phyloP scores from a whole-genome alignment of 1,140 invertebrate species.

The Elymnias hypermnestra region DNA sequence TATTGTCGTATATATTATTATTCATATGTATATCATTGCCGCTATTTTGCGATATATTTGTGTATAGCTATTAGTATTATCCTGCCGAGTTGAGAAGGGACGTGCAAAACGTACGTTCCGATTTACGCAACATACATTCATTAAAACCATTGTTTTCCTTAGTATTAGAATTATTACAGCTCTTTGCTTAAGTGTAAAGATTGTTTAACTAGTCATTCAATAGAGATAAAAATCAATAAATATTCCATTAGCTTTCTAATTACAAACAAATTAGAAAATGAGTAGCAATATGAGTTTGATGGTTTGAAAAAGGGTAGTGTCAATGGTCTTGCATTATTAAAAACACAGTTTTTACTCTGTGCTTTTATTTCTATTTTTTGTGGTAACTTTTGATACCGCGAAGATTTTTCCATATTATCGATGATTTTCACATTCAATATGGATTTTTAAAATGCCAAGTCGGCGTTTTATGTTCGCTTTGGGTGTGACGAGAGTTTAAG shows the following conservation, averaged over 20 bases:
- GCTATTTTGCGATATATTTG: conserved; percentile 64
- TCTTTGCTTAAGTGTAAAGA: conserved; percentile 7
- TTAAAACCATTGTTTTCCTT: conserved; percentile 2
- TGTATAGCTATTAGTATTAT: conserved; percentile 47
- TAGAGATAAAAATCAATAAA: conserved; percentile 17
- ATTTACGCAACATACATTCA: conserved; percentile 14
- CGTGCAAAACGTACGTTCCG: conserved; percentile 29
- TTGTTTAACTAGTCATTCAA: conserved; percentile 9
- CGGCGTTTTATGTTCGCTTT: too few species aligned
- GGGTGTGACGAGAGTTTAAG: too few species aligned
- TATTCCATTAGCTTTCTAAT: not conserved
- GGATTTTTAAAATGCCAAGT: too few species aligned
- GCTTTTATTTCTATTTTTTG: conserved; percentile 27
- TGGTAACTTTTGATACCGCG: conserved; percentile 1
- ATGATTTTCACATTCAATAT: not conserved
- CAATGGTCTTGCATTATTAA: conserved; percentile 18
- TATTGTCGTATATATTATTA: conserved; percentile 49
- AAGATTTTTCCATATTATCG: conserved; percentile 2
- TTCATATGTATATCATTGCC: conserved; percentile 61
- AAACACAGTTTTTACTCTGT: conserved; percentile 33
- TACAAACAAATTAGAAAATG: not conserved
- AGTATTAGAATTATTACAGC: conserved; percentile 6
- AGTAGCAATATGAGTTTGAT: not conserved
- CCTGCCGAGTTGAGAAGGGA: conserved; percentile 46
- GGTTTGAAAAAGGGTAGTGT: conserved; percentile 15